Evolutionary conservation across 2,797 vertebrate genomes (phyloP), one percentile per base, ranked within the genome.

Genomic region (Esox lucius): DNA sequence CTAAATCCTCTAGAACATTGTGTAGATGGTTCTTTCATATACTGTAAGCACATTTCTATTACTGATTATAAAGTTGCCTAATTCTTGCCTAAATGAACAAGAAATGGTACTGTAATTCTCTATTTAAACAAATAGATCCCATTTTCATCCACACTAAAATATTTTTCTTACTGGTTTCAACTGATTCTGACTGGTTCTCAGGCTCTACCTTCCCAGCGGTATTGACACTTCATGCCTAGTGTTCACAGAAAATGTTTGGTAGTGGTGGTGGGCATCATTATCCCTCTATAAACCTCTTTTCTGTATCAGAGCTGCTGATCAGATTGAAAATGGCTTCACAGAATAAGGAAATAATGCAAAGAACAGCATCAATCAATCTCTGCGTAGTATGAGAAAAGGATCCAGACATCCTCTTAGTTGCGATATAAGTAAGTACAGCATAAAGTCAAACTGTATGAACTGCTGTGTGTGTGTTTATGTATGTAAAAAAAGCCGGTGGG

Each of bases 361-460:
- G 26, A 28, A 17, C 15, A 16, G 26, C 12, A 31, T 67, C 42
- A 65, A 73, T 66, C 72, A 73, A 65, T 65, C 72, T 66, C 46
- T 48, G 1, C 62, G 19, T 12, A 48, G n/a, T 46, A 62, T 42
- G 22, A 67, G 24, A 31, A 48, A 66, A 1, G 11, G 15, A 73
- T 51, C 46, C 62, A 66, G 28, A 17, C 26, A 73, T 15, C 72
- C 26, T 73, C 4, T 35, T 48, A 42, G 67, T 24, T 11, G 22
- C 42, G 66, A 42, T 68, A n/a, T 68, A 24, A 68, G 68, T 39
- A 68, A 31, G 67, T n/a, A 46, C 67, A 46, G 22, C 31, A 17
- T 12, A 53, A 53, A 49, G 17, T 16, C 49, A 62, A 15, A 17
- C 48, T 51, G 49, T 51, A 17, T 51, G 49, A 11, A 17, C 17